Evolutionary conservation across 1,140 invertebrate genomes (phyloP).

Genomic region (Cyclargus thomasi): DNA sequence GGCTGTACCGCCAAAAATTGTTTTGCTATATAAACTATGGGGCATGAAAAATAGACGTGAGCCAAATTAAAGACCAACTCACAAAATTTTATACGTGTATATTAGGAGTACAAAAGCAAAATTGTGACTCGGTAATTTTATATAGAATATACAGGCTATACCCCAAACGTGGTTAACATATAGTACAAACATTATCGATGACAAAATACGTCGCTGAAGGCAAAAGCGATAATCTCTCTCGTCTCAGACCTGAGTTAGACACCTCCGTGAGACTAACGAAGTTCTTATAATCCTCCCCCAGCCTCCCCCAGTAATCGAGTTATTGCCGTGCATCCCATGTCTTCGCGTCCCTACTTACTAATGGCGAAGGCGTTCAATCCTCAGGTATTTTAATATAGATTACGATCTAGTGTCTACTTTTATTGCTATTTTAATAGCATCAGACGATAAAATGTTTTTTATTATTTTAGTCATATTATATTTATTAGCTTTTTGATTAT

Average conservation of each 20-base stretch:
- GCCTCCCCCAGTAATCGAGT: constrained; percentile 55
- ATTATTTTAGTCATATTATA: too few species aligned
- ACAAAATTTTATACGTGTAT: too few species aligned
- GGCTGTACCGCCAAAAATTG: too few species aligned
- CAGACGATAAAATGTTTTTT: background rate
- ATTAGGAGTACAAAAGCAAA: too few species aligned
- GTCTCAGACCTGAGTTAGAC: constrained; percentile 62
- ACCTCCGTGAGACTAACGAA: constrained; percentile 68
- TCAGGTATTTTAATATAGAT: constrained; percentile 15
- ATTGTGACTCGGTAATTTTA: too few species aligned
- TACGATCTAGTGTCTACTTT: background rate
- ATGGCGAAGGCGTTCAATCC: constrained; percentile 26
- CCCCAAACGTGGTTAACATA: constrained; percentile 21
- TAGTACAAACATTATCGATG: constrained; percentile 32
- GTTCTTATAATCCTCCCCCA: constrained; percentile 62
- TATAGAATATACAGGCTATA: too few species aligned
- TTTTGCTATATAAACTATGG: too few species aligned
- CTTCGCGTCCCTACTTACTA: constrained; percentile 46
- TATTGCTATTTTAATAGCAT: background rate
- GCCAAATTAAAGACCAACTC: too few species aligned
- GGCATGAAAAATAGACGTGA: too few species aligned
- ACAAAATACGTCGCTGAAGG: constrained; percentile 55
- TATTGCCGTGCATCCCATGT: constrained; percentile 62
- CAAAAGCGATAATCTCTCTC: constrained; percentile 64
- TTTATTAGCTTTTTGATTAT: too few species aligned